phyloP scores from a whole-genome alignment of 2,888 invertebrate genomes.

The Drosophila recens region DNA sequence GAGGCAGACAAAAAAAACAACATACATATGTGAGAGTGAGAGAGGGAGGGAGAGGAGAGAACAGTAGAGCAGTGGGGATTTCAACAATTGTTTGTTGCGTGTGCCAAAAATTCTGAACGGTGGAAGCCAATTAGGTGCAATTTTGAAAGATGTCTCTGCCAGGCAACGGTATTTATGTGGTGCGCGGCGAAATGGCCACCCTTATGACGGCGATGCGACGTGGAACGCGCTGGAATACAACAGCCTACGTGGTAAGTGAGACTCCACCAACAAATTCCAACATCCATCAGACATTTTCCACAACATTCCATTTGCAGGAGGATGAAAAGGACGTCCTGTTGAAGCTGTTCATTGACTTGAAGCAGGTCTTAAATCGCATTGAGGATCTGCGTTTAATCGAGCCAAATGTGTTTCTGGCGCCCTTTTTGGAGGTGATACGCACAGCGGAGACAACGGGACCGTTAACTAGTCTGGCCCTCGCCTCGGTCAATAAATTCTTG shows the following conservation, averaged over 20 bases:
- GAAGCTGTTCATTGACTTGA: conserved; percentile 94
- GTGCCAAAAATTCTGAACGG: conserved; percentile 44
- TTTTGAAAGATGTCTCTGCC: conserved; percentile 86
- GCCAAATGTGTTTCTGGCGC: conserved; percentile 91
- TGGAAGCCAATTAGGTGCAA: conserved; percentile 57
- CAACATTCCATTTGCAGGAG: conserved; percentile 86
- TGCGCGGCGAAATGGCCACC: conserved; percentile 97
- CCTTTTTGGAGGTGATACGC: conserved; percentile 98
- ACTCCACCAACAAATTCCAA: too few relatives aligned
- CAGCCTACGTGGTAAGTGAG: conserved; percentile 85
- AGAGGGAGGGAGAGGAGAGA: conserved; percentile 23
- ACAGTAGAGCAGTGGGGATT: conserved; percentile 27
- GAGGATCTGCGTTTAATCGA: conserved; percentile 92
- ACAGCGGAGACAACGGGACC: conserved; percentile 99
- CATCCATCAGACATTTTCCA: neutral
- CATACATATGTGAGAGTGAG: conserved; percentile 40
- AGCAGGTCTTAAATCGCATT: conserved; percentile 93
- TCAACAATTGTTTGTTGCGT: conserved; percentile 34
- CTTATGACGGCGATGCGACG: conserved; percentile 97
- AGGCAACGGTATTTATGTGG: conserved; percentile 97
- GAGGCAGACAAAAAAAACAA: conserved; percentile 19
- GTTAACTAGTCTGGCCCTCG: conserved; percentile 97
- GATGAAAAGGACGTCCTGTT: conserved; percentile 95
- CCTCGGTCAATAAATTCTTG: conserved; percentile 98
- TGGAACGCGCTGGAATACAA: conserved; percentile 88